Conservation (phyloP, 2,888 invertebrate species). For the Cecidostiba fungosa region DNA sequence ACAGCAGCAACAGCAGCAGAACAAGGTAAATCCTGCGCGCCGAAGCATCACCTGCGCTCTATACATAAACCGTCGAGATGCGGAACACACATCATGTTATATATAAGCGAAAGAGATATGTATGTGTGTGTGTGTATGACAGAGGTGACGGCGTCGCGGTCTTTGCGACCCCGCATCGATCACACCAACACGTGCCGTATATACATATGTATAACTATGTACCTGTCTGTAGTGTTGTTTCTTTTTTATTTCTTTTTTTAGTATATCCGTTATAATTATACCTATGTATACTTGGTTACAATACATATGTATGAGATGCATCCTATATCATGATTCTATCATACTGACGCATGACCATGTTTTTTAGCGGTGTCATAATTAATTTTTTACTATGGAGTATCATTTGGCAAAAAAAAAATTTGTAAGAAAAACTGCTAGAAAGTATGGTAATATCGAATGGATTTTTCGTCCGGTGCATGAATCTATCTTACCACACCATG, state of each 20-base stretch:
- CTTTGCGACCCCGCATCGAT: background rate
- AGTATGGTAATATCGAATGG: conserved; percentile 41
- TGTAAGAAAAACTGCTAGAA: background rate
- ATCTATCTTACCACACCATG: conserved; percentile 36
- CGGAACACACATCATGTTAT: background rate
- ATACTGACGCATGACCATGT: conserved; percentile 42
- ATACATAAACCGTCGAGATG: background rate
- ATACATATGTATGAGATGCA: conserved; percentile 29
- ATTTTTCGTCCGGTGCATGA: conserved; percentile 47
- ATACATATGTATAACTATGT: conserved; percentile 12
- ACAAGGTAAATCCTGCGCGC: conserved; percentile 80
- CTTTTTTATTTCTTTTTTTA: conserved; percentile 45
- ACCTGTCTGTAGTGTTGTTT: conserved; percentile 18
- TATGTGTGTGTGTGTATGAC: background rate
- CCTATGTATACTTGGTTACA: background rate
- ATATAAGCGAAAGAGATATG: background rate
- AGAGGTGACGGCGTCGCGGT: background rate
- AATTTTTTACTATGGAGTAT: background rate
- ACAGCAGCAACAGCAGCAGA: conserved; percentile 64
- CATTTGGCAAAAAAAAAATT: background rate
- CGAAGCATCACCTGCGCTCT: background rate
- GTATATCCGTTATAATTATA: background rate
- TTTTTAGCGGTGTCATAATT: conserved; percentile 1
- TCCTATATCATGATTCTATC: conserved; percentile 34
- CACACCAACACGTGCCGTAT: background rate